Evolutionary conservation across 2,888 invertebrate species (phyloP).

Genomic region (Cephus nigrinus): DNA sequence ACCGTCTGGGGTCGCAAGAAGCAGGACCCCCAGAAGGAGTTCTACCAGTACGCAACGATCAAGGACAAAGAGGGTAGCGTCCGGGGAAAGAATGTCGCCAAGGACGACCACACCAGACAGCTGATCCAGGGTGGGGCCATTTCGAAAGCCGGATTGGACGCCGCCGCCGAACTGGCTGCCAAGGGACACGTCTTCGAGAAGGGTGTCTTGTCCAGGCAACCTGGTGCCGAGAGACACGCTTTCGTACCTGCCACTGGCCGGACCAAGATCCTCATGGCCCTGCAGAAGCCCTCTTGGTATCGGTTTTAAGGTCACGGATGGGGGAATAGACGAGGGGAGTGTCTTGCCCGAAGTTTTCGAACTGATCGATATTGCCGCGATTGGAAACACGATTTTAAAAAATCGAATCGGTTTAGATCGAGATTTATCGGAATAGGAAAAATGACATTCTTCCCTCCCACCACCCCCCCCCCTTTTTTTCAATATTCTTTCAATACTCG

Average conservation of each 20-base stretch:
- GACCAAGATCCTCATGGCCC: conserved; percentile 60
- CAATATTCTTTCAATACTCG: not conserved
- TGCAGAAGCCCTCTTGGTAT: conserved; percentile 63
- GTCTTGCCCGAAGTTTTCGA: conserved; percentile 9
- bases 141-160: conserved; percentile 59
- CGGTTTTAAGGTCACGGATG: conserved; percentile 44
- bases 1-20: conserved; percentile 83
- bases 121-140: conserved; percentile 59
- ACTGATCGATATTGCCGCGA: not conserved
- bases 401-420: not conserved
- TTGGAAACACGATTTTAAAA: not conserved
- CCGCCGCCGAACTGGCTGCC: conserved; percentile 58
- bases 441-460: not conserved
- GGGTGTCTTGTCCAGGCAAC: conserved; percentile 57
- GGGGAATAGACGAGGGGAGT: not conserved
- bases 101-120: conserved; percentile 59
- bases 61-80: conserved; percentile 55
- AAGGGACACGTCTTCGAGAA: conserved; percentile 61
- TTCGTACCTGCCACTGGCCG: conserved; percentile 55
- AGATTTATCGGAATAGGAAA: not conserved
- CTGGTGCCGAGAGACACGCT: conserved; percentile 50
- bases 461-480: not conserved
- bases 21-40: conserved; percentile 59
- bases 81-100: conserved; percentile 56
- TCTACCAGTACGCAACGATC: conserved; percentile 60